Evolutionary conservation across 2,888 invertebrate species (phyloP).

Genomic region (Aporophyla nigra): DNA sequence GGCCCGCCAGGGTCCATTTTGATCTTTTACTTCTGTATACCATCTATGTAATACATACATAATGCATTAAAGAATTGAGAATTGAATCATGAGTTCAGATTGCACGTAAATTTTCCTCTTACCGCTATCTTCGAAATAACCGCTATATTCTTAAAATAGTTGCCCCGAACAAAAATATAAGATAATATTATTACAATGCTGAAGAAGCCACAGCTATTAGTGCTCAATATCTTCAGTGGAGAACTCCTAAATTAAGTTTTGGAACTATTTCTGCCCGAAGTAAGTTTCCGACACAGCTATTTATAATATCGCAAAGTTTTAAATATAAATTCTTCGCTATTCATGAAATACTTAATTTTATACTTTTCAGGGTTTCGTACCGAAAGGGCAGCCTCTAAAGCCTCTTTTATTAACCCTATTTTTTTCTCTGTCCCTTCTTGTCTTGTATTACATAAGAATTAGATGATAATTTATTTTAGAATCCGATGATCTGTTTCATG

Average conservation of each 20-base stretch:
- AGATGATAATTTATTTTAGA: neutral
- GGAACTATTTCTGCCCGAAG: slow-evolving; percentile 35
- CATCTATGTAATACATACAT: too few relatives aligned
- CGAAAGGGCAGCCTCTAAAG: neutral
- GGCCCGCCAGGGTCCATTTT: too few relatives aligned
- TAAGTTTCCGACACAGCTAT: slow-evolving; percentile 30
- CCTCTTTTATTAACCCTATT: neutral
- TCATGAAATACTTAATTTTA: neutral
- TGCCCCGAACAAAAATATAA: slow-evolving; percentile 7
- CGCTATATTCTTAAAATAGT: neutral
- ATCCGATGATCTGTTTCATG: neutral
- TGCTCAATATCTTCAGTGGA: slow-evolving; percentile 37
- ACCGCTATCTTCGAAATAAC: neutral
- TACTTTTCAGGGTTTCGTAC: neutral
- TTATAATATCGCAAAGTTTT: slow-evolving; percentile 32
- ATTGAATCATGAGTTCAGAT: too few relatives aligned
- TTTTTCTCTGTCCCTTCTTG: neutral
- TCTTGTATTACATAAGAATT: neutral
- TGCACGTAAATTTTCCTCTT: too few relatives aligned
- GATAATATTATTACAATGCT: slow-evolving; percentile 29
- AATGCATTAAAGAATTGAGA: too few relatives aligned
- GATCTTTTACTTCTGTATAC: too few relatives aligned
- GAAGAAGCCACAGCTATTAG: slow-evolving; percentile 49
- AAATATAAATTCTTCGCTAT: slow-evolving; percentile 16
- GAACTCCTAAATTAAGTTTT: slow-evolving; percentile 49